Base-by-base conservation (phyloP, 2,888 invertebrate species). In the Agrotis exclamationis region DNA sequence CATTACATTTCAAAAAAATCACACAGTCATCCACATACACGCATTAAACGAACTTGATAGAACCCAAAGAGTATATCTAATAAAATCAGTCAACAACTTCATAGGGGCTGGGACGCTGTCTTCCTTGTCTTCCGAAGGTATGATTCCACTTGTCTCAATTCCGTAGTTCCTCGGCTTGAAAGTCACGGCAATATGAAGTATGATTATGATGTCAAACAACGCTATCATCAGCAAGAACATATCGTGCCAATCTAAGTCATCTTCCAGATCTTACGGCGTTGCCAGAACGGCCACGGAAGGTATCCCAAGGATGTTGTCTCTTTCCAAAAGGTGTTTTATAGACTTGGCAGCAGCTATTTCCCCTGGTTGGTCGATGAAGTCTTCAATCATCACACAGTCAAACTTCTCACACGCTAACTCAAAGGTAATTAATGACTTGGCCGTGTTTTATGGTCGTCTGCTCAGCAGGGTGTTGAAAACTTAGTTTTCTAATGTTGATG, bases 381-480 rank as follows among this genome's bases (percentile, higher is more conserved):
- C 39, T 50, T 16, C 51, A 74, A 16, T 58, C 76, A 11, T 22
- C 39, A 33, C 47, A 14, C n/a, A 22, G 18, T 45, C 50, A 64
- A 33, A 39, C 45, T 47, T 14, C 47, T 59, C 48, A 56, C 48
- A 62, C 16, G 20, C 75, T 0, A 51, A 45, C 47, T 20, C 45
- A 33, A 3, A 13, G 7, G 11, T 39, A 11, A 33, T 33, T 33
- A 9, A 39, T 39, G 39, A 39, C 39, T 39, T 39, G 39, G 39
- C 39, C 39, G 39, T 39, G 11, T 3, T 39, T 18, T 5, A 28
- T 20, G 39, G 14, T 20, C 1, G n/a, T 11, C 72, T 70, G 50
- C 72, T 58, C 13, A 28, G 69, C 70, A 70, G 69, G 1, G 4
- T 11, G 44, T 14, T 22, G 45, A 20, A 50, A 50, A 57, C 28